phyloP scores from a whole-genome alignment of 2,888 invertebrate genomes.

The Drosophila multiciliata region DNA sequence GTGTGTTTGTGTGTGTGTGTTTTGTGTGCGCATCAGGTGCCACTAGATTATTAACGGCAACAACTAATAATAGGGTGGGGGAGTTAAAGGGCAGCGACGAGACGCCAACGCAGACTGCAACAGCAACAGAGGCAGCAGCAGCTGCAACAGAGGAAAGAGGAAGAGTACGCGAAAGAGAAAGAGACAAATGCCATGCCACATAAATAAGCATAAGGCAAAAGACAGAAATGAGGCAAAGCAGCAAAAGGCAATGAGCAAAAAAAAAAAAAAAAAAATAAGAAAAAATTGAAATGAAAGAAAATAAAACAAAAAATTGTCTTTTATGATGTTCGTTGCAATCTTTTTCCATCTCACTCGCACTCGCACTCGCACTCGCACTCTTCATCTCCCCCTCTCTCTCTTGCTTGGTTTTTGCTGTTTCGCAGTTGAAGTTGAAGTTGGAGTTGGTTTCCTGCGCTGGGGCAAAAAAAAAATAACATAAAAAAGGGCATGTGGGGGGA shows the following conservation, averaged over 20 bases:
- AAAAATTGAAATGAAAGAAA: constrained; percentile 16
- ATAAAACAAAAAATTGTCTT: constrained; percentile 72
- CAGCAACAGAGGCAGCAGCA: constrained; percentile 25
- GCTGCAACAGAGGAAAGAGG: constrained; percentile 24
- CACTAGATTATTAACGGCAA: constrained; percentile 35
- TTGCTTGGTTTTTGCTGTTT: constrained; percentile 34
- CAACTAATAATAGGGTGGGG: constrained; percentile 25
- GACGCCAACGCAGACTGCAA: constrained; percentile 66
- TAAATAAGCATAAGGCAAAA: constrained; percentile 64
- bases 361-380: not conserved
- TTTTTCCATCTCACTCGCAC: constrained; percentile 12
- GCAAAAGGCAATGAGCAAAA: constrained; percentile 35
- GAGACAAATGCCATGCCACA: constrained; percentile 64
- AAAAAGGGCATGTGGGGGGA: constrained; percentile 10
- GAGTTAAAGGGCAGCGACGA: constrained; percentile 69
- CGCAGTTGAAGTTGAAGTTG: constrained; percentile 40
- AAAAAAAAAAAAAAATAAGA: not conserved
- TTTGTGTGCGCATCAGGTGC: constrained; percentile 50
- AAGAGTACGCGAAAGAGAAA: constrained; percentile 7
- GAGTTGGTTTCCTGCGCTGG: constrained; percentile 63
- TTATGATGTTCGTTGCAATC: constrained; percentile 62
- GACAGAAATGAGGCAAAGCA: constrained; percentile 17
- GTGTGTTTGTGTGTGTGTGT: constrained; percentile 1
- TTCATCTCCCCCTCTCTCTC: not conserved
- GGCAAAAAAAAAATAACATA: not conserved